Evolutionary conservation across 2,113 vertebrate genomes (phyloP).

Genomic region (Hystrix cristata): DNA sequence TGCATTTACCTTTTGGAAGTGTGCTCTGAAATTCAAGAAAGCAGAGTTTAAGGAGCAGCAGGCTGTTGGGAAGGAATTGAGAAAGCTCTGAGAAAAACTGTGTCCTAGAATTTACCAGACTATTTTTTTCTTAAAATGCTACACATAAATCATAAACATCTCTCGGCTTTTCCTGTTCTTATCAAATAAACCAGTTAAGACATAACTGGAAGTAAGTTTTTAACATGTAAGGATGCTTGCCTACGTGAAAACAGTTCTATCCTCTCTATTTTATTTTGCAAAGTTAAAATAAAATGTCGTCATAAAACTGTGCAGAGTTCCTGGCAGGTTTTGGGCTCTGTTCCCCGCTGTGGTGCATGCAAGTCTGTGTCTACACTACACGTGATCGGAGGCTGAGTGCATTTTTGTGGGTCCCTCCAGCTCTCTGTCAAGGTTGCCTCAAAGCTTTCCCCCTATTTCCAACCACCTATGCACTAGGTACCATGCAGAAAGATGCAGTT

Average conservation of each 20-base stretch:
- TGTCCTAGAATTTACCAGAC: neutral
- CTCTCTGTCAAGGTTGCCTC: neutral
- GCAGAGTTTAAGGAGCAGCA: neutral
- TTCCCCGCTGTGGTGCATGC: accelerated
- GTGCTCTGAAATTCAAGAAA: neutral
- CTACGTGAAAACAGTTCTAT: neutral
- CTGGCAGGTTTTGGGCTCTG: neutral
- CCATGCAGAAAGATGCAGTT: neutral
- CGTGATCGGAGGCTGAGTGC: no score
- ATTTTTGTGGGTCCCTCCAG: no score
- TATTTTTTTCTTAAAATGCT: neutral
- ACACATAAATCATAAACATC: neutral
- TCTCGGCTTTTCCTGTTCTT: neutral
- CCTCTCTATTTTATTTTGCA: no score
- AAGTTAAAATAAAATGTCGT: accelerated
- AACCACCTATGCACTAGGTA: neutral
- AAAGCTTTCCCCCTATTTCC: neutral
- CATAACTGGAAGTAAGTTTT: neutral
- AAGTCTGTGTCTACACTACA: accelerated
- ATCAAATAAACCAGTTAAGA: neutral
- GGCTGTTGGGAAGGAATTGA: neutral
- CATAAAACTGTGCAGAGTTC: neutral
- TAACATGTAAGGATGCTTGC: neutral
- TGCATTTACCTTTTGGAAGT: accelerated
- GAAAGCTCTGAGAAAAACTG: neutral